A percentile compares a stretch with the other conserved stretches of the same genome.
These are phyloP conservation scores for Tenthredo distinguenda DNA, from an alignment of 2,888 invertebrate genomes.

Conservation along the genomic window DNA sequence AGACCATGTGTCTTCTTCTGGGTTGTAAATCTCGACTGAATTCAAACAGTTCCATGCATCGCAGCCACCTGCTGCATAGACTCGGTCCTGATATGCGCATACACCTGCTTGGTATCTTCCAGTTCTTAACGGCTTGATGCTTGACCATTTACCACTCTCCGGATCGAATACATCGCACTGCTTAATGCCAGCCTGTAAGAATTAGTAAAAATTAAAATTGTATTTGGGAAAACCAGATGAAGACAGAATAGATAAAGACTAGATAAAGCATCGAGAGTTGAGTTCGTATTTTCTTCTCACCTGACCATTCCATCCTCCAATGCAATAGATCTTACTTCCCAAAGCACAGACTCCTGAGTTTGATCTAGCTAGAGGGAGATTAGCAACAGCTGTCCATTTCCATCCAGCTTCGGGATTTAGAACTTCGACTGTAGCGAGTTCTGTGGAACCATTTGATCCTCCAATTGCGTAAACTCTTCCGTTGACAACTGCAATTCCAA, in stretches of 20 bases:
- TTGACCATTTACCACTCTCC: slow-evolving; percentile 82
- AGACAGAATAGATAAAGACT: neutral
- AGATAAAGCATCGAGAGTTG: neutral
- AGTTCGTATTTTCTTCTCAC: slow-evolving; percentile 58
- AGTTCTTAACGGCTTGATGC: slow-evolving; percentile 84
- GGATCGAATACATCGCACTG: slow-evolving; percentile 88
- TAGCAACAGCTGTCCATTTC: slow-evolving; percentile 78
- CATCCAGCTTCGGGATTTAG: slow-evolving; percentile 77
- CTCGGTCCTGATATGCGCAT: slow-evolving; percentile 83
- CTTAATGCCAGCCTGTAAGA: slow-evolving; percentile 81
- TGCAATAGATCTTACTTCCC: slow-evolving; percentile 85
- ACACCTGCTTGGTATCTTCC: slow-evolving; percentile 90
- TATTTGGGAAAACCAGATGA: neutral
- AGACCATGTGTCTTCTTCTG: slow-evolving; percentile 82
- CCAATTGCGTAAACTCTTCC: slow-evolving; percentile 89
- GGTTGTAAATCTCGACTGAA: slow-evolving; percentile 85
- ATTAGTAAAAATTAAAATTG: neutral
- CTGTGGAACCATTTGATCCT: slow-evolving; percentile 91
- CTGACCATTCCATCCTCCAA: slow-evolving; percentile 90
- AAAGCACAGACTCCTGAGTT: slow-evolving; percentile 83
- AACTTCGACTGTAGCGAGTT: slow-evolving; percentile 87
- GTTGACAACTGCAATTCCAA: slow-evolving; percentile 86
- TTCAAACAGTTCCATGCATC: slow-evolving; percentile 93
- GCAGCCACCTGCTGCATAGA: slow-evolving; percentile 92
- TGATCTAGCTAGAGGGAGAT: slow-evolving; percentile 76